Percentiles rank a stretch among this genome's conserved stretches.
phyloP scores from a whole-genome alignment of 2,888 invertebrate genomes.

The Coelogynopora nodosa region DNA sequence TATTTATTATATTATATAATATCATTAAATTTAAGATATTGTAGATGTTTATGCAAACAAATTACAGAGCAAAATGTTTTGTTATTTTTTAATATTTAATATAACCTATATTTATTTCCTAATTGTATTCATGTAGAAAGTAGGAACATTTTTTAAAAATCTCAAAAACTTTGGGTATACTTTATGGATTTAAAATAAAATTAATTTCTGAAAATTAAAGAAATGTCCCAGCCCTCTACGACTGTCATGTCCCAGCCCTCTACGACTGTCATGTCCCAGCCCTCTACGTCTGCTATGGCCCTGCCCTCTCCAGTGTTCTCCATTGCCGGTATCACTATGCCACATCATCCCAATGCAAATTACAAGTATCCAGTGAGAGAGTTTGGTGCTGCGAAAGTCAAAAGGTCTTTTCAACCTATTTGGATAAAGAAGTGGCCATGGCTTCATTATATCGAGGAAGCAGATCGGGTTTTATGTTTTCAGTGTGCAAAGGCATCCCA shows the following conservation, averaged over 20 bases:
- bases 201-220: too few species aligned
- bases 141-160: too few species aligned
- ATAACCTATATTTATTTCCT: too few species aligned
- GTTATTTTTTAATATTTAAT: too few species aligned
- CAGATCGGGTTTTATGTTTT: slow-evolving; percentile 8
- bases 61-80: too few species aligned
- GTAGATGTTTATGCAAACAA: too few species aligned
- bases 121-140: too few species aligned
- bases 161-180: too few species aligned
- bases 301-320: not conserved
- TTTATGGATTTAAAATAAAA: too few species aligned
- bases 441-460: slow-evolving; percentile 17
- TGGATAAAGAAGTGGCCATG: not conserved
- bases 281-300: not conserved
- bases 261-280: not conserved
- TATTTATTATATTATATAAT: too few species aligned
- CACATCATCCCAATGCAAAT: not conserved
- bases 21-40: too few species aligned
- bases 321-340: not conserved
- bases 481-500: slow-evolving; percentile 21
- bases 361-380: not conserved
- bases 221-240: not conserved
- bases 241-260: not conserved
- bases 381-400: not conserved
- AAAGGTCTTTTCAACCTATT: slow-evolving; percentile 25